Evolutionary conservation across 53 echinoderm and acorn worm genomes (phyloP).

Genomic region (Paracentrotus lividus): DNA sequence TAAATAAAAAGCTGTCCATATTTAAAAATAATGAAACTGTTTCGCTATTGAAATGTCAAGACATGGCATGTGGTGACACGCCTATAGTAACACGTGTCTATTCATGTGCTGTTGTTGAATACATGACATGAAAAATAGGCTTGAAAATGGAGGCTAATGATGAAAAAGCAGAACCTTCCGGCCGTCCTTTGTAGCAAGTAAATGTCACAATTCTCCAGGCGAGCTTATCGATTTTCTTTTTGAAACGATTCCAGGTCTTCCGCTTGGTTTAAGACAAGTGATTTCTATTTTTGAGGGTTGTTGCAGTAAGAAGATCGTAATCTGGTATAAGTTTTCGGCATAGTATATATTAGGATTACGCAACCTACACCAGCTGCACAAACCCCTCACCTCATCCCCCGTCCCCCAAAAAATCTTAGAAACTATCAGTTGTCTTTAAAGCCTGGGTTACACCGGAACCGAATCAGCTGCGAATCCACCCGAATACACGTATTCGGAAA

Average conservation of each 20-base stretch:
- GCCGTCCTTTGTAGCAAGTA: slow-evolving; percentile 13
- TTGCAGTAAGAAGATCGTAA: background rate
- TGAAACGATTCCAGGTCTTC: background rate
- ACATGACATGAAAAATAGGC: background rate
- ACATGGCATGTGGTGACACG: background rate
- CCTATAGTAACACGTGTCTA: background rate
- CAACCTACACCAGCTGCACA: background rate
- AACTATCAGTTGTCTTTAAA: too few species aligned
- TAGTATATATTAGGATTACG: background rate
- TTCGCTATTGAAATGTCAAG: background rate
- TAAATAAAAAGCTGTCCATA: background rate
- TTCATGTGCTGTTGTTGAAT: background rate
- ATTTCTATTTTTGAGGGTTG: background rate
- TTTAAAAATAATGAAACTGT: background rate
- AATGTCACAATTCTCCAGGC: background rate
- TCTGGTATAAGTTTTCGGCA: background rate
- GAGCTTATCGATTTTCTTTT: slow-evolving; percentile 25
- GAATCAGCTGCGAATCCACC: too few species aligned
- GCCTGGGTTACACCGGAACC: too few species aligned
- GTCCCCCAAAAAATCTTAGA: too few species aligned
- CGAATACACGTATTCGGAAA: too few species aligned
- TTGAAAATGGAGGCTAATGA: background rate
- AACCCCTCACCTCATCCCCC: too few species aligned
- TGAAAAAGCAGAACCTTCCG: background rate
- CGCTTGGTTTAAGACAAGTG: background rate